Base-by-base conservation (phyloP, 2,888 invertebrate genomes). In the Digitonthophagus gazella region DNA sequence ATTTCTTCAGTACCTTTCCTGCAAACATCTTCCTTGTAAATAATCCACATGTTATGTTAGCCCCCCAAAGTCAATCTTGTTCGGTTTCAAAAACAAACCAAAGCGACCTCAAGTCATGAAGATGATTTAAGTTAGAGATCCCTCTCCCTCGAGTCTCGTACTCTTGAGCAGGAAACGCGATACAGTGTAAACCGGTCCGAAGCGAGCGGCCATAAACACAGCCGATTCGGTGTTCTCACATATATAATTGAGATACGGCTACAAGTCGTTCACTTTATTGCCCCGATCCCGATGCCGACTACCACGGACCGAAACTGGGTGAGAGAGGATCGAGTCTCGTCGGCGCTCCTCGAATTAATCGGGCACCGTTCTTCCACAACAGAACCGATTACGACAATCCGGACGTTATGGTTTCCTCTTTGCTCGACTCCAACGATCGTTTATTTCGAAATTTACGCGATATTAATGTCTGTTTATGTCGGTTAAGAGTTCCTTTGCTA, bases 231-330 rank as follows among this genome's bases (percentile, higher is more conserved):
- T 79, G 79, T 79, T 79, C 78, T 79, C 79, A 79, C 79, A 78
- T 80, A 79, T 76, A 79, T 80, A 80, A 80, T 79, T 80, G 78
- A 80, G 77, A 77, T 77, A 80, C 78, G 78, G 76, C 78, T 79
- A 79, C 79, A 79, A 78, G 71, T 78, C 79, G 79, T 79, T 78
- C 78, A 79, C 79, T 79, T 80, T 80, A 80, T 80, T 79, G 78
- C 78, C 77, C 76, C 77, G 80, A 79, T 79, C 78, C 79, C 15
- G 58, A 14, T 79, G 79, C 79, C 77, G 78, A 76, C 76, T 76
- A 76, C 75, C 72, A 74, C 71, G 71, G 72, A 72, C 58, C 8
- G 58, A 58, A 15, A 58, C 18, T 44, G 28, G 28, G 28, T 44
- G 28, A 44, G 28, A 44, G 28, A 44, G 28, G 28, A 44, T 44